phyloP scores from a whole-genome alignment of 2,797 vertebrate genomes.

The Lepus townsendii region DNA sequence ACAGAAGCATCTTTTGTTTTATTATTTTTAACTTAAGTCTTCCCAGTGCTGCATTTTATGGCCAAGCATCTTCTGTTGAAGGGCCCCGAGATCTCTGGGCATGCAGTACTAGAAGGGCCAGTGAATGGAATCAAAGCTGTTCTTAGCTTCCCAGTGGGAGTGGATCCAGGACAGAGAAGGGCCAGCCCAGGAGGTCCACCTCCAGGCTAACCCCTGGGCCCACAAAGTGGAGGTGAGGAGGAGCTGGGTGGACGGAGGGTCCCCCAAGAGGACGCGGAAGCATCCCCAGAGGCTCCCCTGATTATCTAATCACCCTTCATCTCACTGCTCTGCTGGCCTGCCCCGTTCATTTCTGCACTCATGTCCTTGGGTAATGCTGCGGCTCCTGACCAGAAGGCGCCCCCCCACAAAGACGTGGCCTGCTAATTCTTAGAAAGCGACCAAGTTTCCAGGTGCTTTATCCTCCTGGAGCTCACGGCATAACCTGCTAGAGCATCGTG shows the following conservation, averaged over 20 bases:
- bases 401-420: neutral
- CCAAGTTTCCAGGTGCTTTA: neutral
- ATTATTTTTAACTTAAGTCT: too few species aligned
- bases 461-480: neutral
- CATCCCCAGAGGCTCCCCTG: neutral
- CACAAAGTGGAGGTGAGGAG: neutral
- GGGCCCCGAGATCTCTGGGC: neutral
- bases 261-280: neutral
- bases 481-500: neutral
- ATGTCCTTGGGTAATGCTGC: neutral
- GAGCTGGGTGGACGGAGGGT: neutral
- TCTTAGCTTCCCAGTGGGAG: neutral
- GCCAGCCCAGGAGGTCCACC: neutral
- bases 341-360: neutral
- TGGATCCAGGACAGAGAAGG: neutral
- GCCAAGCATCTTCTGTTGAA: neutral
- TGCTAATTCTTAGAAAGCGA: slow-evolving; percentile 4
- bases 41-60: too few species aligned
- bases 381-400: neutral
- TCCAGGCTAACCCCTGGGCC: neutral
- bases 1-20: neutral
- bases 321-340: neutral
- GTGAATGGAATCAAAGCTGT: neutral
- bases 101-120: neutral
- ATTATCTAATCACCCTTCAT: slow-evolving; percentile 26